A percentile compares a stretch with the other conserved stretches of the same genome.
These are phyloP conservation scores for Sarcophaga caerulescens DNA, from an alignment of 2,888 invertebrate genomes.

Conservation along the genomic window DNA sequence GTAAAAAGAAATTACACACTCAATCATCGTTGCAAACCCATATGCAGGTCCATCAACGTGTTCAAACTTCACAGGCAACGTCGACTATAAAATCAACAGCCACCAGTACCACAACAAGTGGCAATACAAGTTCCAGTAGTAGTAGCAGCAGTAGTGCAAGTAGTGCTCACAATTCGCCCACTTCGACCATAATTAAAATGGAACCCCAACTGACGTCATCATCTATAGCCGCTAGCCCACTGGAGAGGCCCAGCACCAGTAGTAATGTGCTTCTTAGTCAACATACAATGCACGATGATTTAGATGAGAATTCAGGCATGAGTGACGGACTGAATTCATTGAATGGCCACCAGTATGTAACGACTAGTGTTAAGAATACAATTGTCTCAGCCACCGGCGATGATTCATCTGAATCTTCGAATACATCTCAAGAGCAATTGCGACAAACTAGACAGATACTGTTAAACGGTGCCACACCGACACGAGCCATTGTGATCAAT, in stretches of 20 bases:
- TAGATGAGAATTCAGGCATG: slow-evolving; percentile 73
- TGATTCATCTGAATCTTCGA: slow-evolving; percentile 79
- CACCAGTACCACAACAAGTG: slow-evolving; percentile 67
- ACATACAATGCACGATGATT: slow-evolving; percentile 67
- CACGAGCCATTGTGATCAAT: slow-evolving; percentile 79
- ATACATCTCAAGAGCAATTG: slow-evolving; percentile 74
- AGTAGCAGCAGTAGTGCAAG: slow-evolving; percentile 46
- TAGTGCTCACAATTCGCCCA: slow-evolving; percentile 63
- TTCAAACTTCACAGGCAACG: slow-evolving; percentile 74
- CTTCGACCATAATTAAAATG: slow-evolving; percentile 72
- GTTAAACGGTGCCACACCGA: slow-evolving; percentile 73
- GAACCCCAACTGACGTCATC: slow-evolving; percentile 70
- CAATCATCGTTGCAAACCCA: slow-evolving; percentile 80
- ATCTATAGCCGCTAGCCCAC: slow-evolving; percentile 17
- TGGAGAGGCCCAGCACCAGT: slow-evolving; percentile 67
- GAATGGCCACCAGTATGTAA: slow-evolving; percentile 72
- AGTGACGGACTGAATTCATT: slow-evolving; percentile 74
- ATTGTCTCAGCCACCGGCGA: slow-evolving; percentile 77
- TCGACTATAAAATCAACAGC: slow-evolving; percentile 71
- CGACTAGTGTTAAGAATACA: slow-evolving; percentile 69
- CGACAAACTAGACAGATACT: slow-evolving; percentile 72
- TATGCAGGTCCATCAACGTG: slow-evolving; percentile 80
- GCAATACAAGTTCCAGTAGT: slow-evolving; percentile 67
- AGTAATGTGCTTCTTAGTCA: slow-evolving; percentile 63
- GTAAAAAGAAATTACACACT: slow-evolving; percentile 80